phyloP scores from a whole-genome alignment of 2,888 invertebrate species.

The Brachylomia viminalis region DNA sequence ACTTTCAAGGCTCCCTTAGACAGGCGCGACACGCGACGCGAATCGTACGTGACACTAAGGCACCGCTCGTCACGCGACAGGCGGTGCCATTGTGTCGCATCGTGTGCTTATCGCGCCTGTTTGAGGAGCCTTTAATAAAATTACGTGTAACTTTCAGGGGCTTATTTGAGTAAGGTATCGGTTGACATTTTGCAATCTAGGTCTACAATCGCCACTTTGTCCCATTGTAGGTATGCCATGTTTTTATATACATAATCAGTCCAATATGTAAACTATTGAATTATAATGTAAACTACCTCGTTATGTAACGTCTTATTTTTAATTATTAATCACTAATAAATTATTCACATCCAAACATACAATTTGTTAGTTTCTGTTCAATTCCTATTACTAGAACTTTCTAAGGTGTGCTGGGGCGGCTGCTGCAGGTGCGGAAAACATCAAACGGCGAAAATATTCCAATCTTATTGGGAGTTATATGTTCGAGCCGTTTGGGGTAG shows the following conservation, averaged over 20 bases:
- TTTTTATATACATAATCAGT: background rate
- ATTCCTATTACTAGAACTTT: background rate
- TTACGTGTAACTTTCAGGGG: background rate
- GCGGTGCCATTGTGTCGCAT: too few species aligned
- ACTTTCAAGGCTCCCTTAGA: too few species aligned
- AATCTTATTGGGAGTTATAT: too few species aligned
- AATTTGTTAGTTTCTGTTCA: background rate
- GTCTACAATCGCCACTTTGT: background rate
- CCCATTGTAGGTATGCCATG: background rate
- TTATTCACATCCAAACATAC: constrained; percentile 39
- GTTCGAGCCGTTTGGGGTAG: too few species aligned
- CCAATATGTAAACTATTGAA: constrained; percentile 1
- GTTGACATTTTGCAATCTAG: background rate
- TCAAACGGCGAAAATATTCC: too few species aligned
- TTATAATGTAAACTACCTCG: constrained; percentile 53
- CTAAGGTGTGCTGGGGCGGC: too few species aligned
- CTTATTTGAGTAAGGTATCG: background rate
- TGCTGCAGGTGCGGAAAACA: too few species aligned
- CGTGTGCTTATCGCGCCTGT: too few species aligned
- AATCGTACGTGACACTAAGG: too few species aligned
- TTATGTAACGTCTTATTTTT: constrained; percentile 47
- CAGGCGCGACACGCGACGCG: too few species aligned
- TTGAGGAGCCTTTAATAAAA: too few species aligned
- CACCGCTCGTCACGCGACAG: too few species aligned
- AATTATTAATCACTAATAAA: constrained; percentile 39